These are phyloP conservation scores for Ploceus nigricollis DNA, from an alignment of 2,113 vertebrate genomes.

Conservation along the genomic window DNA sequence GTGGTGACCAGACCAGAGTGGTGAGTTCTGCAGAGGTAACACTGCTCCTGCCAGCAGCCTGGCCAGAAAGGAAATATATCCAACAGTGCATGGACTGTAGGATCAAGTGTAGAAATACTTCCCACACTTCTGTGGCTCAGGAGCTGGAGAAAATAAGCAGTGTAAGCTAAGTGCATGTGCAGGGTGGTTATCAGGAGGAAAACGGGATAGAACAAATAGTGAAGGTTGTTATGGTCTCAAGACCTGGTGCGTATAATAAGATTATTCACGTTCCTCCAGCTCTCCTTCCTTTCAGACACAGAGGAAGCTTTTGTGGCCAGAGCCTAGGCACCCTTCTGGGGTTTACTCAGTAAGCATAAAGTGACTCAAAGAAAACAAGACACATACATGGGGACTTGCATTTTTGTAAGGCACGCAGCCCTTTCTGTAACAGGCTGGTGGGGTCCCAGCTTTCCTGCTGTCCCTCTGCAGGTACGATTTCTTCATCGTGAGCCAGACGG, in stretches of 20 bases:
- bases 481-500: conserved; percentile 90
- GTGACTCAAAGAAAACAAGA: not conserved
- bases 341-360: not conserved
- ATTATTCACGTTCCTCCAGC: not conserved
- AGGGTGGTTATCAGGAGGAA: not conserved
- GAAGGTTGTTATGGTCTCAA: not conserved
- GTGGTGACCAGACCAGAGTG: conserved; percentile 94
- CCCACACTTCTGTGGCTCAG: accelerated
- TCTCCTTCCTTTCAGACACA: not conserved
- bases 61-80: accelerated
- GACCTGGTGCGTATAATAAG: not conserved
- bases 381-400: accelerated
- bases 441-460: not conserved
- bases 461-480: conserved; percentile 86
- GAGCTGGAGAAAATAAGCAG: not conserved
- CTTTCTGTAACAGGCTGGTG: accelerated
- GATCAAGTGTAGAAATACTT: no score
- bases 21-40: conserved; percentile 59
- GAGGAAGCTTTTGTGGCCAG: not conserved
- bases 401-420: accelerated
- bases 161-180: not conserved
- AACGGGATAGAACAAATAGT: accelerated
- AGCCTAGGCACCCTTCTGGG: not conserved
- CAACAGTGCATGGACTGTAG: accelerated
- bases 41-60: not conserved